These are phyloP conservation scores for Menura novaehollandiae DNA, from an alignment of 2,113 vertebrate genomes.

Conservation along the genomic window DNA sequence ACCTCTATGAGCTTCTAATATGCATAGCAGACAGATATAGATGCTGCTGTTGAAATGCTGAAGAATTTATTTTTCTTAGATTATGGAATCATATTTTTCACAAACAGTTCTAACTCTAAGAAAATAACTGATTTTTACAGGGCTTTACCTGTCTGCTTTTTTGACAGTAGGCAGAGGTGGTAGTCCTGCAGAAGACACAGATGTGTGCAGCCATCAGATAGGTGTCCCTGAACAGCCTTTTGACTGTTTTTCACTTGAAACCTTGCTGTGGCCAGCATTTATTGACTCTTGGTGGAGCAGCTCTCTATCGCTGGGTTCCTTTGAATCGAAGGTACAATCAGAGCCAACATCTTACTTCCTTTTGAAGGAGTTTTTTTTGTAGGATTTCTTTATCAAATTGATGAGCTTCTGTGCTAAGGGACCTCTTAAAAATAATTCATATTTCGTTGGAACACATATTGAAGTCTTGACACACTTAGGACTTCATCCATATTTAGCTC, in stretches of 20 bases:
- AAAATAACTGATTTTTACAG: neutral
- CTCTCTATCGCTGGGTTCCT: neutral
- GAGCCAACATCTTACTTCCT: neutral
- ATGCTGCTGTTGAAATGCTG: neutral
- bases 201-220: neutral
- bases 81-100: neutral
- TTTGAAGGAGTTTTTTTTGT: neutral
- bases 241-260: neutral
- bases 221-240: neutral
- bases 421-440: neutral
- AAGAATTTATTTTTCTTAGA: constrained; percentile 4
- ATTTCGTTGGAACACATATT: neutral
- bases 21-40: neutral
- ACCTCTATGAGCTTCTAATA: neutral
- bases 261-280: neutral
- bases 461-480: neutral
- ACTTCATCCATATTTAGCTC: neutral
- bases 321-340: neutral
- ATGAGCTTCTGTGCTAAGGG: neutral
- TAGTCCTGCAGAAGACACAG: neutral
- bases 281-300: neutral
- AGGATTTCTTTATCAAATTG: neutral
- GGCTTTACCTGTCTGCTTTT: neutral
- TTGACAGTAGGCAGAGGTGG: neutral
- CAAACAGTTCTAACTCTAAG: neutral